Base-by-base conservation (phyloP, 2,113 vertebrate species). In the Apistogramma diplotaenia region DNA sequence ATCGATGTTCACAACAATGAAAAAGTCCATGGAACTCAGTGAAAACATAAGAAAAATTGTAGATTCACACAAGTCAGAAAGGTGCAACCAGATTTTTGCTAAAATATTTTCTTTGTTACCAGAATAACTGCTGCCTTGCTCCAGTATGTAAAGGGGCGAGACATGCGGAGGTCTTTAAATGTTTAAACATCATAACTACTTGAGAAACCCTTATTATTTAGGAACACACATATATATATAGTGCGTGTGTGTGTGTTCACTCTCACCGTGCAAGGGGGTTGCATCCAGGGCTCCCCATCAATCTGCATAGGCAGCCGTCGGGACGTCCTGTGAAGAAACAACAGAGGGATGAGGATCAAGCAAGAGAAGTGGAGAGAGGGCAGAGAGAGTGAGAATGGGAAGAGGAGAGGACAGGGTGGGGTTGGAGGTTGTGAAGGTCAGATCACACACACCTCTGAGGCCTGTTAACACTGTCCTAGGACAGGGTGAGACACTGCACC, bases 221-320 rank as follows among this genome's bases (percentile, higher is more conserved):
- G 29, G 29, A 5, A 29, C 5, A 29, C 5, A 29, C 5, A 29
- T 29, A 29, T 29, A 29, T 29, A 29, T 29, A n/a, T n/a, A n/a
- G n/a, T n/a, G n/a, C n/a, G n/a, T n/a, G n/a, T n/a, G n/a, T n/a
- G n/a, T n/a, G n/a, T 25, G 49, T 51, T 84, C 23, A 37, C 19
- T 67, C 97, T 97, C 90, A 99, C 98, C 3, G 93, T 96, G 93
- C 97, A 98, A 23, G 96, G 94, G 0, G 97, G 96, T 93, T 99
- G 98, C 97, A 98, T 98, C 98, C 98, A 99, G 40, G 98, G 98
- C 91, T 99, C 98, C 15, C 98, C 97, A 2, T 99, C 98, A 58
- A 99, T 97, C 95, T 99, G 98, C 98, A 99, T 99, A 10, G 98
- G 98, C 90, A 99, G 94, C 85, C 96, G 94, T 43, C 98, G 96